Conservation (phyloP, 2,888 invertebrate genomes). For the Callyntrura sp. region DNA sequence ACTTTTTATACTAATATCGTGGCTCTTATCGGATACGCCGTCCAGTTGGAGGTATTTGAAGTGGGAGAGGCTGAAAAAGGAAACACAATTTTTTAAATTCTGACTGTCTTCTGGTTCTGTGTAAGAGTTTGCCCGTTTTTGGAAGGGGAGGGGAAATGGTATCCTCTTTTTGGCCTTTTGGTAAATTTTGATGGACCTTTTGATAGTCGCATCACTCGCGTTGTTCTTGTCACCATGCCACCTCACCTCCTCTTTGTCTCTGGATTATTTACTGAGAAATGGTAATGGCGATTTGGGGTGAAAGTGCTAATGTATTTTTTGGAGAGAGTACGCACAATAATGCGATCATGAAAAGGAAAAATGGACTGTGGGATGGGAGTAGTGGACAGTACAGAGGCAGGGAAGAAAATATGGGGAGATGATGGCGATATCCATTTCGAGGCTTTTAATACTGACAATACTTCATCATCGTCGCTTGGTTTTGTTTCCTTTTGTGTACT, state of each 20-base stretch:
- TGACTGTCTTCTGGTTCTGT: too few relatives aligned
- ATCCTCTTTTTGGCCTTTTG: background rate
- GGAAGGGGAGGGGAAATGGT: too few relatives aligned
- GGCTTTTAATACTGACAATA: background rate
- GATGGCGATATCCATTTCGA: background rate
- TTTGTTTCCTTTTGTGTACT: slow-evolving; percentile 1
- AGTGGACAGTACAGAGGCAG: background rate
- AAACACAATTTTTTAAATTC: too few relatives aligned
- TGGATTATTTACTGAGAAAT: slow-evolving; percentile 16
- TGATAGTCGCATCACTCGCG: background rate
- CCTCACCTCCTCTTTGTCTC: background rate
- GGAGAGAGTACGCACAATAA: background rate
- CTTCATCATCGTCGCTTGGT: slow-evolving; percentile 15
- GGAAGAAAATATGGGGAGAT: too few relatives aligned
- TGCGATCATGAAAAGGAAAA: background rate
- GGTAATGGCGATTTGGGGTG: slow-evolving; percentile 23
- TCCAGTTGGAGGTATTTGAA: too few relatives aligned
- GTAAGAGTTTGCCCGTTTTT: too few relatives aligned
- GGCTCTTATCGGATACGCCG: background rate
- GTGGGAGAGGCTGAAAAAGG: too few relatives aligned
- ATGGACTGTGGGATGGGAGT: background rate
- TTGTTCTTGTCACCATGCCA: background rate
- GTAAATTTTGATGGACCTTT: slow-evolving; percentile 32
- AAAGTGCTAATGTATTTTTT: slow-evolving; percentile 34
- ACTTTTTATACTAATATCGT: background rate